Conservation (phyloP, 2,888 invertebrate species). For the Ypsolopha scabrella region DNA sequence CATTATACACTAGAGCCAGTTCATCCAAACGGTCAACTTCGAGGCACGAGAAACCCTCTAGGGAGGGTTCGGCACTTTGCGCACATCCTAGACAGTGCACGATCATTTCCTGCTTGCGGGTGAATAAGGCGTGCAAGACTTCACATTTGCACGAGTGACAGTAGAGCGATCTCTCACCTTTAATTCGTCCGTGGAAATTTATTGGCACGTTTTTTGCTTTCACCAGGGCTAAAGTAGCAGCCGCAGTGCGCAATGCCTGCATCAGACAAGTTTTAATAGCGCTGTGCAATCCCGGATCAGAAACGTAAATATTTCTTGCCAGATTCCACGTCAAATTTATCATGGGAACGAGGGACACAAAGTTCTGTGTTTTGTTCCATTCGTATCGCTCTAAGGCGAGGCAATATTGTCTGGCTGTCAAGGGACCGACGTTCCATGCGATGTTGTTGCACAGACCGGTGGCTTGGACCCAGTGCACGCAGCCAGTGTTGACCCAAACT, state of each 20-base stretch:
- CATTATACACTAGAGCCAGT: slow-evolving; percentile 90
- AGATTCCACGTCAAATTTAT: slow-evolving; percentile 98
- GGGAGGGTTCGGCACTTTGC: slow-evolving; percentile 82
- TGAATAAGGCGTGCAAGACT: slow-evolving; percentile 97
- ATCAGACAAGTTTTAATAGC: slow-evolving; percentile 88
- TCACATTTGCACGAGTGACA: slow-evolving; percentile 98
- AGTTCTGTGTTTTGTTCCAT: slow-evolving; percentile 97
- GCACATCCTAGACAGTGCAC: slow-evolving; percentile 98
- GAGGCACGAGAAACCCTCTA: slow-evolving; percentile 93
- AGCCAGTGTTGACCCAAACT: slow-evolving; percentile 97
- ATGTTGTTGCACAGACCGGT: slow-evolving; percentile 99
- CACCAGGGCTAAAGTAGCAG: slow-evolving; percentile 88
- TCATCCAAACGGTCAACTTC: slow-evolving; percentile 95
- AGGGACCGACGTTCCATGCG: slow-evolving; percentile 99
- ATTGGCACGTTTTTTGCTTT: slow-evolving; percentile 88
- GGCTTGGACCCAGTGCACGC: slow-evolving; percentile 96
- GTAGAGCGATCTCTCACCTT: slow-evolving; percentile 97
- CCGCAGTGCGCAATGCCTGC: slow-evolving; percentile 90
- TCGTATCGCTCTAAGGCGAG: slow-evolving; percentile 96
- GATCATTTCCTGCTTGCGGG: slow-evolving; percentile 94
- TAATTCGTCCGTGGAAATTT: slow-evolving; percentile 92
- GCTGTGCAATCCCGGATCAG: slow-evolving; percentile 89
- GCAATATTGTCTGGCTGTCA: slow-evolving; percentile 93
- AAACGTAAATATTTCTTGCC: slow-evolving; percentile 95
- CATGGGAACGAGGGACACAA: slow-evolving; percentile 99